Conservation (phyloP, 2,113 vertebrate species). For the Chauna torquata region DNA sequence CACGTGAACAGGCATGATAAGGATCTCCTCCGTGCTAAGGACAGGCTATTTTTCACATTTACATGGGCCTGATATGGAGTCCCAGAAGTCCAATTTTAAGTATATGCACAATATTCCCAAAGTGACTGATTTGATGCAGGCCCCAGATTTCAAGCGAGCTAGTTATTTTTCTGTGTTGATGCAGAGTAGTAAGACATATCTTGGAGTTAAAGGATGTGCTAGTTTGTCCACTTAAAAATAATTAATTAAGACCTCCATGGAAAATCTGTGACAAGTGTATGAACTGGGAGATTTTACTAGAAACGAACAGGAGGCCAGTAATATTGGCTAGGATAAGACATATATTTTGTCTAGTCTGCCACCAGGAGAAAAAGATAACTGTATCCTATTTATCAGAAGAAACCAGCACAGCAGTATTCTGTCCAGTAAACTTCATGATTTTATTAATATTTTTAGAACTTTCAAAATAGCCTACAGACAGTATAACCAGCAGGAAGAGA, state of each 20-base stretch:
- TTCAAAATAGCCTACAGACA: background rate
- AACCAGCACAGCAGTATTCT: background rate
- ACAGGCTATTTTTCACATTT: background rate
- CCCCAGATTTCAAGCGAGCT: background rate
- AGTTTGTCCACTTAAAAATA: background rate
- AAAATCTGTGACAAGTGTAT: background rate
- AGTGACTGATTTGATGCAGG: background rate
- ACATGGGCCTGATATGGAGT: background rate
- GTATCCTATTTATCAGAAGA: background rate
- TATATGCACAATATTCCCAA: background rate
- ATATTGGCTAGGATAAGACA: background rate
- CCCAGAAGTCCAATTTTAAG: background rate
- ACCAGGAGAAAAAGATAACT: background rate
- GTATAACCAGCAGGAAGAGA: background rate
- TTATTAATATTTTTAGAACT: background rate
- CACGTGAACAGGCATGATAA: background rate
- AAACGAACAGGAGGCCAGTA: background rate
- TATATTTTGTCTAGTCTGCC: background rate
- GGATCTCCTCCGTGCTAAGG: background rate
- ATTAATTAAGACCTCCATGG: background rate
- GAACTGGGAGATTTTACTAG: background rate
- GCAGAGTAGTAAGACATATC: background rate
- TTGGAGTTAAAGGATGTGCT: background rate
- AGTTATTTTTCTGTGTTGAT: background rate
- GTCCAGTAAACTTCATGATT: background rate